phyloP scores from a whole-genome alignment of 2,113 vertebrate species.

The Spea multiplicata region DNA sequence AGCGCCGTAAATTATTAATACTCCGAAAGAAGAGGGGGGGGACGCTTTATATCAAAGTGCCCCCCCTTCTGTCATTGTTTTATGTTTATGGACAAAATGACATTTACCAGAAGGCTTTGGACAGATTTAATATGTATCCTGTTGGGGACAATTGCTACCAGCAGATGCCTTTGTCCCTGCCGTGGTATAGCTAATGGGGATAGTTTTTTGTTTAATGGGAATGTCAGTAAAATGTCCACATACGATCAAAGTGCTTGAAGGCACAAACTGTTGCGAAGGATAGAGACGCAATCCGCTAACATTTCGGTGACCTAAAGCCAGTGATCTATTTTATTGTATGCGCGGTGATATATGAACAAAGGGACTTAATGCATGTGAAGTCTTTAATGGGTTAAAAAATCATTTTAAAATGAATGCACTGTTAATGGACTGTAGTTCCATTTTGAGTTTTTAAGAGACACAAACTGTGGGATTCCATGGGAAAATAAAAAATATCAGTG shows the following conservation, averaged over 20 bases:
- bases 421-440: not conserved
- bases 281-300: too few relatives aligned
- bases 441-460: conserved; percentile 2
- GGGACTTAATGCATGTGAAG: not conserved
- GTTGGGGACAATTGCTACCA: conserved; percentile 43
- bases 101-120: conserved; percentile 44
- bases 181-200: conserved; percentile 23
- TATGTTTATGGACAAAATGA: conserved; percentile 38
- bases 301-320: too few relatives aligned
- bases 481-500: conserved; percentile 1
- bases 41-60: conserved; percentile 17
- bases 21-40: conserved; percentile 25
- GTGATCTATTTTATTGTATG: too few relatives aligned
- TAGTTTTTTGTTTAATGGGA: conserved; percentile 9
- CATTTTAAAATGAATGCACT: not conserved
- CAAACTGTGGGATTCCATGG: not conserved
- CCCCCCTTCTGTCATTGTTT: conserved; percentile 40
- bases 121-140: conserved; percentile 43
- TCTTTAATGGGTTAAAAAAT: conserved; percentile 36
- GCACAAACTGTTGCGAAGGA: too few relatives aligned
- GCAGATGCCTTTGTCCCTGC: conserved; percentile 38
- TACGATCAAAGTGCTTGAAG: conserved; percentile 1
- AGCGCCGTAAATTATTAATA: conserved; percentile 47
- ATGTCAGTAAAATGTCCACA: conserved; percentile 24
- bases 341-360: too few relatives aligned